Evolutionary conservation across 2,113 vertebrate species (phyloP).

Genomic region (Phyllopteryx taeniolatus): DNA sequence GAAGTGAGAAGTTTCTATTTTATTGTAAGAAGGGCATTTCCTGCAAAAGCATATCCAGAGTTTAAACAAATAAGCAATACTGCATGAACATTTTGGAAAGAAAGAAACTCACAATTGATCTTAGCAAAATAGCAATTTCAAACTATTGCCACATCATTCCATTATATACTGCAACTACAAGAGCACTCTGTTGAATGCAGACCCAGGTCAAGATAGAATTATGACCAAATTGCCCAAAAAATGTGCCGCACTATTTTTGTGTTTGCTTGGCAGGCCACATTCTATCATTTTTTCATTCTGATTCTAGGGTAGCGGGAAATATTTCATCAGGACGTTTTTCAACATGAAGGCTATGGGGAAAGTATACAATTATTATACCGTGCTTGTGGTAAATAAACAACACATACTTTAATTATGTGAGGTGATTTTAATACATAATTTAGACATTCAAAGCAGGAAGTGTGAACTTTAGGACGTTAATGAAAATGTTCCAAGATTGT

Average conservation of each 20-base stretch:
- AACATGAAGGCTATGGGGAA: not conserved
- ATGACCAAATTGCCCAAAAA: not conserved
- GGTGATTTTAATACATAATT: not conserved
- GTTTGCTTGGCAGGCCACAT: not conserved
- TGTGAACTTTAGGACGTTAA: constrained; percentile 3
- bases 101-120: no score
- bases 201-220: no score
- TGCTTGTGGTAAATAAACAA: not conserved
- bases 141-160: no score
- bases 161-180: no score
- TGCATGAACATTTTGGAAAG: not conserved
- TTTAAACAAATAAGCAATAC: not conserved
- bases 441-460: not conserved
- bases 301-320: not conserved
- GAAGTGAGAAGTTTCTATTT: not conserved
- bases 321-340: not conserved
- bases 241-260: no score
- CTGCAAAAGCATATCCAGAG: not conserved
- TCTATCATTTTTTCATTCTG: not conserved
- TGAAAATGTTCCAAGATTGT: constrained; percentile 27
- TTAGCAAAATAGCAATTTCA: no score
- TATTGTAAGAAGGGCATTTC: not conserved
- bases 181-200: no score
- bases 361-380: not conserved
- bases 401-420: not conserved